Percentiles rank a stretch among this genome's conserved stretches.
phyloP scores from a whole-genome alignment of 1,140 invertebrate species.

The Drosophila micromelanica region DNA sequence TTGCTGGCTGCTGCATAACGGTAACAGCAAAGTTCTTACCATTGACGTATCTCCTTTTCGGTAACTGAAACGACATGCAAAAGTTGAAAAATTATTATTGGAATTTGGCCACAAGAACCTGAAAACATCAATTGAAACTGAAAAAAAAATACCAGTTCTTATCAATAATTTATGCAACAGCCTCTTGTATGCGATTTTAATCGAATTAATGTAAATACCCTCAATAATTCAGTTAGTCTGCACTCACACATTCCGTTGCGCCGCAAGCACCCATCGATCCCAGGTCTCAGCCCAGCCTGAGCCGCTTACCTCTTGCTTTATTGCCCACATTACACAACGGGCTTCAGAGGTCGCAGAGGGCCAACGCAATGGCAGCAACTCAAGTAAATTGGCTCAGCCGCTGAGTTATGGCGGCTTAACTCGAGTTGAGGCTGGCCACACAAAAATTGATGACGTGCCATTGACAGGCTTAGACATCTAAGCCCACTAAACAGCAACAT shows the following conservation, averaged over 20 bases:
- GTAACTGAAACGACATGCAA: conserved; percentile 87
- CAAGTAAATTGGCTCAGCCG: conserved; percentile 48
- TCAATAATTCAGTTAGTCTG: conserved; percentile 12
- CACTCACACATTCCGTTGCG: not conserved
- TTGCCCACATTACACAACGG: not conserved
- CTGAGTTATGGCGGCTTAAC: conserved; percentile 64
- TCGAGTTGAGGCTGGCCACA: conserved; percentile 9
- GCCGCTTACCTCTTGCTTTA: conserved; percentile 15
- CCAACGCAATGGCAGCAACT: conserved; percentile 8
- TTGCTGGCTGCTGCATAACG: not conserved
- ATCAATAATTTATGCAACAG: not conserved
- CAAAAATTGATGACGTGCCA: conserved; percentile 60
- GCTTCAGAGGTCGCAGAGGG: not conserved
- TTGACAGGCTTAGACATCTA: conserved; percentile 51
- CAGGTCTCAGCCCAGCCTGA: not conserved
- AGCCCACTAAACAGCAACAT: not conserved
- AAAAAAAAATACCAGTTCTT: not conserved
- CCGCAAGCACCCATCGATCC: conserved; percentile 6
- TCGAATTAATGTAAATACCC: conserved; percentile 7
- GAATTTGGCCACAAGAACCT: not conserved
- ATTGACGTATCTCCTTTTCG: conserved; percentile 93
- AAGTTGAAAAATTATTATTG: conserved; percentile 6
- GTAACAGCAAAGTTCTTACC: conserved; percentile 86
- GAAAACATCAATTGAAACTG: conserved; percentile 25
- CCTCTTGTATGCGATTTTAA: too few species aligned